These are phyloP conservation scores for Ctena decussata DNA, from an alignment of 2,888 invertebrate genomes.

Conservation along the genomic window DNA sequence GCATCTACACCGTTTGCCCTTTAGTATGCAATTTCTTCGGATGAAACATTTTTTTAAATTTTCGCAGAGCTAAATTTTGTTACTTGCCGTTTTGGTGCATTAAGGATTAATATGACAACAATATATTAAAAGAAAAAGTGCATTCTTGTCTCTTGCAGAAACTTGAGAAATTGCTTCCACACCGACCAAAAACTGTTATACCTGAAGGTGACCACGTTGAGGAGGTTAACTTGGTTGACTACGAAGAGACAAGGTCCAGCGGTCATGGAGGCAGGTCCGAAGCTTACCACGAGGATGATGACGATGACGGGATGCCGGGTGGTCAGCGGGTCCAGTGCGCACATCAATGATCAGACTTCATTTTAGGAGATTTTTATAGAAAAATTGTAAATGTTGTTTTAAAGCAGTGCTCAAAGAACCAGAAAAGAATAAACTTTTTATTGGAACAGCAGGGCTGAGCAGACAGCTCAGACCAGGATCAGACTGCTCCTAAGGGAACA, in stretches of 20 bases:
- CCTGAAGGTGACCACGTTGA: constrained; percentile 94
- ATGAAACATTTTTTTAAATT: no score
- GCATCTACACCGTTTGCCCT: no score
- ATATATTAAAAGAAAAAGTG: no score
- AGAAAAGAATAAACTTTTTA: background rate
- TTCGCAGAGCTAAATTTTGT: no score
- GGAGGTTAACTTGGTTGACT: constrained; percentile 94
- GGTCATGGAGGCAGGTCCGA: constrained; percentile 89
- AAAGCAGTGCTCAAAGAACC: background rate
- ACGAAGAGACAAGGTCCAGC: constrained; percentile 89
- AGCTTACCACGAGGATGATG: constrained; percentile 90
- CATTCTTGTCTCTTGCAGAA: constrained; percentile 89
- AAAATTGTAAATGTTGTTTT: background rate
- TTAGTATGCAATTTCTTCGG: no score
- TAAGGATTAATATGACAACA: no score
- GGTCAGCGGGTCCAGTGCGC: constrained; percentile 91
- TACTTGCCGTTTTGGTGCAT: no score
- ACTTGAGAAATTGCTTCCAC: constrained; percentile 92
- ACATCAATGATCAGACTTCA: constrained; percentile 89
- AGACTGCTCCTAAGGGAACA: no score
- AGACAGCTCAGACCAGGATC: no score
- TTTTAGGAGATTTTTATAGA: constrained; percentile 2
- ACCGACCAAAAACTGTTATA: constrained; percentile 91
- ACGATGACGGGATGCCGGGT: constrained; percentile 89
- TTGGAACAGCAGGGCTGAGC: no score